Evolutionary conservation across 2,797 vertebrate species (phyloP).

Genomic region (Microctenopoma lineatum): DNA sequence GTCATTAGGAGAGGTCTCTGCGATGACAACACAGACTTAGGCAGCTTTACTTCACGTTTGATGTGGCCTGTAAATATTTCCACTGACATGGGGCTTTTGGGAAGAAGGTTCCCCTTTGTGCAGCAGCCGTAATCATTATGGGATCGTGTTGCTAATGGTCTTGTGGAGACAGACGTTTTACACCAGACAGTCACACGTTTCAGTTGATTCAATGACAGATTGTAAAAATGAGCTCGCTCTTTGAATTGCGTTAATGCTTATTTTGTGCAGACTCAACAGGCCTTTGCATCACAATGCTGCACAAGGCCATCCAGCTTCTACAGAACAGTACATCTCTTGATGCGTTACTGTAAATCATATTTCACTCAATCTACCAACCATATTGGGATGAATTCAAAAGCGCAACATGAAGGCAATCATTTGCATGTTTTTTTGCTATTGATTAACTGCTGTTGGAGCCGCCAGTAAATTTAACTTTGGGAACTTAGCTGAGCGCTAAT

Average conservation of each 20-base stretch:
- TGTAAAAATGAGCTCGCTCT: not conserved
- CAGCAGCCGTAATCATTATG: slow-evolving; percentile 42
- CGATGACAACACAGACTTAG: slow-evolving; percentile 74
- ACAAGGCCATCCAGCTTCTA: not conserved
- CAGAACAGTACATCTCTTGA: not conserved
- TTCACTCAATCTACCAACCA: not conserved
- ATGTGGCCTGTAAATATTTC: slow-evolving; percentile 76
- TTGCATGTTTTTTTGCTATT: slow-evolving; percentile 13
- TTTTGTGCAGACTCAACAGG: not conserved
- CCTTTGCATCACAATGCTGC: not conserved
- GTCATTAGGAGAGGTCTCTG: slow-evolving; percentile 70
- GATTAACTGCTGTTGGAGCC: slow-evolving; percentile 25
- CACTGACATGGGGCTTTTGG: slow-evolving; percentile 45
- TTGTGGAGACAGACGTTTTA: slow-evolving; percentile 39
- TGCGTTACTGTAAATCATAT: not conserved
- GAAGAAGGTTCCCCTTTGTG: slow-evolving; percentile 59
- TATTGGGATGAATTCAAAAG: not conserved
- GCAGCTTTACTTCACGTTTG: slow-evolving; percentile 64
- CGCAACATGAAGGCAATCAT: not conserved
- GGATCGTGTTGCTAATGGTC: slow-evolving; percentile 60
- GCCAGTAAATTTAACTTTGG: slow-evolving; percentile 49
- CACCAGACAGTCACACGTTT: slow-evolving; percentile 34
- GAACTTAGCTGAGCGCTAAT: slow-evolving; percentile 67
- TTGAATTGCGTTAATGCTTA: not conserved
- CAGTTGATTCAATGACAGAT: not conserved